phyloP scores from a whole-genome alignment of 2,888 invertebrate genomes.

The Tinea semifulvella region DNA sequence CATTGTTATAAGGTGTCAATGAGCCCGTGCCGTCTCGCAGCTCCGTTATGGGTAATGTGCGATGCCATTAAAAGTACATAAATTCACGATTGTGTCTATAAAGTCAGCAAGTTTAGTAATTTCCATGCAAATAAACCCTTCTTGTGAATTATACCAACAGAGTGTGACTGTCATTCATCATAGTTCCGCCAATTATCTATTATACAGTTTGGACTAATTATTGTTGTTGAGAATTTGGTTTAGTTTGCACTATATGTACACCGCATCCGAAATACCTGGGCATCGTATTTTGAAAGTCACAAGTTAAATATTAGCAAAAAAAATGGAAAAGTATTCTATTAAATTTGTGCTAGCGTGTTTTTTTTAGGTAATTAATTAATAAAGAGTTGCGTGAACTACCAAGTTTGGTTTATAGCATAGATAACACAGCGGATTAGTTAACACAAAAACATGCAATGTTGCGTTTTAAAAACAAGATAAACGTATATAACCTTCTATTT shows the following conservation, averaged over 20 bases:
- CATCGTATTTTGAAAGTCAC: too few relatives aligned
- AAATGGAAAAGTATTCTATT: too few relatives aligned
- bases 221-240: too few relatives aligned
- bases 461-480: conserved; percentile 5
- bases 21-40: conserved; percentile 4
- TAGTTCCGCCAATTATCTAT: too few relatives aligned
- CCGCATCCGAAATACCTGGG: too few relatives aligned
- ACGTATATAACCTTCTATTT: not conserved
- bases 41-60: conserved; percentile 41
- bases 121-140: conserved; percentile 16
- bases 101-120: conserved; percentile 30
- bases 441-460: conserved; percentile 10
- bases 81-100: conserved; percentile 57
- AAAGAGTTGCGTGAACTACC: not conserved
- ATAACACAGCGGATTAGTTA: conserved; percentile 6
- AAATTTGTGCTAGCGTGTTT: conserved; percentile 1
- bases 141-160: conserved; percentile 20
- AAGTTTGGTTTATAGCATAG: conserved; percentile 7
- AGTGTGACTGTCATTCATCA: too few relatives aligned
- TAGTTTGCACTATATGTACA: too few relatives aligned
- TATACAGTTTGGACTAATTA: too few relatives aligned
- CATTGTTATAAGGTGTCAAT: too few relatives aligned
- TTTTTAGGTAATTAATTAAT: conserved; percentile 8
- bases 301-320: too few relatives aligned
- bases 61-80: conserved; percentile 59